A percentile compares a stretch with the other conserved stretches of the same genome.
phyloP scores from a whole-genome alignment of 2,113 vertebrate species.

The Sturnira hondurensis region DNA sequence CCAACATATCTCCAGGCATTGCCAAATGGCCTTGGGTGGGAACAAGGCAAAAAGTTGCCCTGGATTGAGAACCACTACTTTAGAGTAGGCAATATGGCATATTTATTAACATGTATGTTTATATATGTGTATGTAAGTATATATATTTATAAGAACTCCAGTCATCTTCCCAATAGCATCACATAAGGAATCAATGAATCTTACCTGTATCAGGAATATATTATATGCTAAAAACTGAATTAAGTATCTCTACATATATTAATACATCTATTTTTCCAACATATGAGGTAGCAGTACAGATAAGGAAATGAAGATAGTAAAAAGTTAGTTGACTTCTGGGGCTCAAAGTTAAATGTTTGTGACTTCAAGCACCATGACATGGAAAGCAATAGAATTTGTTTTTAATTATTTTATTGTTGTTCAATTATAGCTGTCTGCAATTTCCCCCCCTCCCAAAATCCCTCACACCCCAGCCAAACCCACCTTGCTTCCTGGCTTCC shows the following conservation, averaged over 20 bases:
- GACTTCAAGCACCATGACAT: neutral
- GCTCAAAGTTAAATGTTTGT: neutral
- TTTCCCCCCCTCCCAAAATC: too few relatives aligned
- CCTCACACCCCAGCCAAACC: too few relatives aligned
- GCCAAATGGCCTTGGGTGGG: neutral
- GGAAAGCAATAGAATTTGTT: neutral
- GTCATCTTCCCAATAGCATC: neutral
- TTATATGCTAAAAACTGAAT: neutral
- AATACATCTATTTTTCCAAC: neutral
- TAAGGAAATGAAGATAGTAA: neutral
- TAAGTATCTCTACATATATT: neutral
- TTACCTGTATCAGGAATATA: neutral
- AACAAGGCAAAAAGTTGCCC: neutral
- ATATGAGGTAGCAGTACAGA: neutral
- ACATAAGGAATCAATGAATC: neutral
- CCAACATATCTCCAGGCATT: too few relatives aligned
- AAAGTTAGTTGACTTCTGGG: neutral
- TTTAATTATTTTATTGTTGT: too few relatives aligned
- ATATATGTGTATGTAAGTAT: too few relatives aligned
- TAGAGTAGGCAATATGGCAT: neutral
- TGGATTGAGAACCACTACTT: neutral
- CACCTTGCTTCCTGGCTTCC: too few relatives aligned
- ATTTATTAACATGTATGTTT: too few relatives aligned
- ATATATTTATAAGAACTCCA: neutral
- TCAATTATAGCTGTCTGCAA: too few relatives aligned